Percentiles rank a stretch among this genome's conserved stretches.
These are phyloP conservation scores for Actinia equina DNA, from an alignment of 64 coral and sea anemone species.

Conservation along the genomic window DNA sequence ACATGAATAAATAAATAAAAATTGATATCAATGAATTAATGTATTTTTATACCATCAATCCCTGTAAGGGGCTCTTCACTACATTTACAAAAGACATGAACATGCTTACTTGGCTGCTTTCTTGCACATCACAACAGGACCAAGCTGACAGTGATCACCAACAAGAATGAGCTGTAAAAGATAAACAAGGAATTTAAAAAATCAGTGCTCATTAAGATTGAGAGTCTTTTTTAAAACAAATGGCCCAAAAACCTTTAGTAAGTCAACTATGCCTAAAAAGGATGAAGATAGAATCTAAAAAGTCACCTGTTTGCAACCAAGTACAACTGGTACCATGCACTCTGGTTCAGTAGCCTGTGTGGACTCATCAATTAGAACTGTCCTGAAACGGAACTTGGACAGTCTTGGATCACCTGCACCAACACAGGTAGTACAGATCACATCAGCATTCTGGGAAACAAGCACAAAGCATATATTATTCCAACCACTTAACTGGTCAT, in stretches of 20 bases:
- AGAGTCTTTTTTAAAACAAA: too few species aligned
- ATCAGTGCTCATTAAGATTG: neutral
- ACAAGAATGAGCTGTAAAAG: conserved; percentile 81
- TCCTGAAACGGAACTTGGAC: conserved; percentile 96
- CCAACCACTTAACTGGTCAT: neutral
- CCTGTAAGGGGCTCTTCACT: neutral
- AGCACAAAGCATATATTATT: neutral
- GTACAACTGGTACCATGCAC: conserved; percentile 97
- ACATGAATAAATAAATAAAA: neutral
- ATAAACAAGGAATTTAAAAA: conserved; percentile 1
- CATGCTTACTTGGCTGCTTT: conserved; percentile 95
- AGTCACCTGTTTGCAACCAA: conserved; percentile 91
- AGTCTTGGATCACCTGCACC: conserved; percentile 97
- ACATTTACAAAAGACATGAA: neutral
- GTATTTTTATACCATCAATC: too few species aligned
- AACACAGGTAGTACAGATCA: conserved; percentile 98
- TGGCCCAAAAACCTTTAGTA: too few species aligned
- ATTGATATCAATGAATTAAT: neutral
- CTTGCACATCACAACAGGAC: conserved; percentile 99
- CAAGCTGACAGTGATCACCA: conserved; percentile 97
- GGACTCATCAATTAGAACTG: conserved; percentile 95
- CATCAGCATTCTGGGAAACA: conserved; percentile 81
- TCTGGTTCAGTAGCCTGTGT: conserved; percentile 98
- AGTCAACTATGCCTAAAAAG: neutral
- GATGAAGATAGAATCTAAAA: neutral